These are phyloP conservation scores for Cepphus grylle DNA, from an alignment of 2,113 vertebrate genomes.

Conservation along the genomic window DNA sequence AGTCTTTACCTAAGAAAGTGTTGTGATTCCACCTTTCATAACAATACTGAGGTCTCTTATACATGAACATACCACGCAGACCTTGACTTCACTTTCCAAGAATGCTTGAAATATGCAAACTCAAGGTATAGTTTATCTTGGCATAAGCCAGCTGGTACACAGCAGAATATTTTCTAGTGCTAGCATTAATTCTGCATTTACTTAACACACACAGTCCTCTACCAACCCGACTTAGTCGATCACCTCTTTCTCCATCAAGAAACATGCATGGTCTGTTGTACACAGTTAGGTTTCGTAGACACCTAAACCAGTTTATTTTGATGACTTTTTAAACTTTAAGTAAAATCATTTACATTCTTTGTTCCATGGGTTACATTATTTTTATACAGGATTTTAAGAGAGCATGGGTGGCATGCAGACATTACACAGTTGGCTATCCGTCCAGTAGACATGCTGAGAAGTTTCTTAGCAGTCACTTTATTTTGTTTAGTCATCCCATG, in stretches of 20 bases:
- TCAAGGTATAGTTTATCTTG: not conserved
- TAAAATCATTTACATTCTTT: not conserved
- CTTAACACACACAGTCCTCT: not conserved
- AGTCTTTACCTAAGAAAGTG: not conserved
- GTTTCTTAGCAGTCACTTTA: not conserved
- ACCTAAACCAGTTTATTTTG: not conserved
- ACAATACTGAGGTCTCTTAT: not conserved
- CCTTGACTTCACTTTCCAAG: not conserved
- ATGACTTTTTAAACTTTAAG: not conserved
- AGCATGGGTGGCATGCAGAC: not conserved
- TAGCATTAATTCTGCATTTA: not conserved
- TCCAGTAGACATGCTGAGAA: not conserved
- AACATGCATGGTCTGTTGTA: not conserved
- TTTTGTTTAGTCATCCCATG: not conserved
- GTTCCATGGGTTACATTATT: not conserved
- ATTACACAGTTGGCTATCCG: not conserved
- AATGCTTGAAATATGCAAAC: not conserved
- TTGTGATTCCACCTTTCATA: not conserved
- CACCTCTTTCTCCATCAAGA: not conserved
- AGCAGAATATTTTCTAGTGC: not conserved
- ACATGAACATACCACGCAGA: not conserved
- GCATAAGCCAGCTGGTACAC: not conserved
- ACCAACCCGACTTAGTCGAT: not conserved
- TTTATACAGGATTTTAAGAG: not conserved
- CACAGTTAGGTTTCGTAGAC: not conserved